These are phyloP conservation scores for Encarsia formosa DNA, from an alignment of 2,888 invertebrate genomes.

Conservation along the genomic window DNA sequence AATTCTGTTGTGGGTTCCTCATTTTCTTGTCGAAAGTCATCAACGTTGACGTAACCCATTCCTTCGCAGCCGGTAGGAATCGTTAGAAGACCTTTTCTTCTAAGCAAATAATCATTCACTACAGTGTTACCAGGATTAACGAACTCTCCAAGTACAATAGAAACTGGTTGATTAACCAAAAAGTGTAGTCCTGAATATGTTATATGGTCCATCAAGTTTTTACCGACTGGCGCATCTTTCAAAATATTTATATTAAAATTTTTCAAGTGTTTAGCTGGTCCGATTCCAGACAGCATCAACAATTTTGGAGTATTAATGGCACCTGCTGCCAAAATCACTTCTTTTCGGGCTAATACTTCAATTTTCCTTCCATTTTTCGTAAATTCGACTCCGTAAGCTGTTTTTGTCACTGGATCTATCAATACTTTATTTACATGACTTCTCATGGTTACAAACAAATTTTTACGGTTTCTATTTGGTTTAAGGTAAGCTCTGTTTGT, in stretches of 20 bases:
- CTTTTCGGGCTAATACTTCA: constrained; percentile 62
- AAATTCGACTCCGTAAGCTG: constrained; percentile 54
- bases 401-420: constrained; percentile 52
- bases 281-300: constrained; percentile 85
- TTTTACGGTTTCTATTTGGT: constrained; percentile 56
- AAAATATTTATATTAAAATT: not conserved
- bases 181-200: constrained; percentile 61
- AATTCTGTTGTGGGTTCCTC: constrained; percentile 68
- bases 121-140: constrained; percentile 25
- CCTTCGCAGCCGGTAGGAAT: constrained; percentile 66
- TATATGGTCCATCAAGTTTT: constrained; percentile 67
- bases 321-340: constrained; percentile 86
- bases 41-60: constrained; percentile 39
- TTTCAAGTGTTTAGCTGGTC: constrained; percentile 67
- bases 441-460: constrained; percentile 64
- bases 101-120: constrained; percentile 53
- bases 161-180: constrained; percentile 51
- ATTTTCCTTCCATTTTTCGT: constrained; percentile 41
- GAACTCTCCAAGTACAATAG: constrained; percentile 27
- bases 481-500: constrained; percentile 60
- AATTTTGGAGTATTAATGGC: constrained; percentile 89
- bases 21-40: constrained; percentile 41
- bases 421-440: constrained; percentile 34
- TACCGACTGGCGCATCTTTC: constrained; percentile 47
- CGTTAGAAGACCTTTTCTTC: constrained; percentile 57